Conservation (phyloP, 2,888 invertebrate genomes). For the Tubulanus polymorphus region DNA sequence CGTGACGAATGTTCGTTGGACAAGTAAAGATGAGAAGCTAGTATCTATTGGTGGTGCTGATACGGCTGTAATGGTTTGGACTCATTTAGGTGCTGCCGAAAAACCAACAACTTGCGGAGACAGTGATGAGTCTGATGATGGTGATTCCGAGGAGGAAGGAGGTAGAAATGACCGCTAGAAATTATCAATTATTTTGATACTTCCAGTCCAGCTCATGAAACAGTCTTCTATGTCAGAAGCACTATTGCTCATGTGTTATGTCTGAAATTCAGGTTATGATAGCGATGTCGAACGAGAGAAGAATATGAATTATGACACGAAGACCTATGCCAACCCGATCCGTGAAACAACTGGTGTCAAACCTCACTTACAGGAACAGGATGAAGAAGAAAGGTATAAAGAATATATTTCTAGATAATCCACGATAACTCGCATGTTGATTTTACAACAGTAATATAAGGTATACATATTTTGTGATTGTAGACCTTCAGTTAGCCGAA, state of each 20-base stretch:
- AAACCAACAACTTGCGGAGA: constrained; percentile 32
- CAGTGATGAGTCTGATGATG: constrained; percentile 52
- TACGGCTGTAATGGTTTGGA: constrained; percentile 54
- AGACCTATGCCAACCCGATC: constrained; percentile 47
- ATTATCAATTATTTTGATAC: too few species aligned
- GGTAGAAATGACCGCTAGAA: too few species aligned
- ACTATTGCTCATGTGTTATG: too few species aligned
- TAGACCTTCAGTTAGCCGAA: constrained; percentile 44
- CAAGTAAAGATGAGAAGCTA: constrained; percentile 42
- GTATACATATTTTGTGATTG: neutral
- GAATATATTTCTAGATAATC: too few species aligned
- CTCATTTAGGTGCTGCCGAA: constrained; percentile 23
- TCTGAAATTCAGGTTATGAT: constrained; percentile 51
- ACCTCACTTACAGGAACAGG: constrained; percentile 41
- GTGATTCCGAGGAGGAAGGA: constrained; percentile 52
- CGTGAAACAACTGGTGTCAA: constrained; percentile 38
- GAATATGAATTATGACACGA: constrained; percentile 48
- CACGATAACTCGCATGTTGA: neutral
- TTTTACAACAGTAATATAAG: neutral
- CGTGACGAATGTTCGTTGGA: constrained; percentile 55
- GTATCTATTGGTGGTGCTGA: constrained; percentile 54
- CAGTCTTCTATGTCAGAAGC: too few species aligned
- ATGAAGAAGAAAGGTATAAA: constrained; percentile 31
- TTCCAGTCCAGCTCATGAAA: too few species aligned
- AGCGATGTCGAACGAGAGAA: constrained; percentile 53